Evolutionary conservation across 2,888 invertebrate species (phyloP), one percentile per base, ranked within the genome.

Genomic region (Isotomurus palustris): DNA sequence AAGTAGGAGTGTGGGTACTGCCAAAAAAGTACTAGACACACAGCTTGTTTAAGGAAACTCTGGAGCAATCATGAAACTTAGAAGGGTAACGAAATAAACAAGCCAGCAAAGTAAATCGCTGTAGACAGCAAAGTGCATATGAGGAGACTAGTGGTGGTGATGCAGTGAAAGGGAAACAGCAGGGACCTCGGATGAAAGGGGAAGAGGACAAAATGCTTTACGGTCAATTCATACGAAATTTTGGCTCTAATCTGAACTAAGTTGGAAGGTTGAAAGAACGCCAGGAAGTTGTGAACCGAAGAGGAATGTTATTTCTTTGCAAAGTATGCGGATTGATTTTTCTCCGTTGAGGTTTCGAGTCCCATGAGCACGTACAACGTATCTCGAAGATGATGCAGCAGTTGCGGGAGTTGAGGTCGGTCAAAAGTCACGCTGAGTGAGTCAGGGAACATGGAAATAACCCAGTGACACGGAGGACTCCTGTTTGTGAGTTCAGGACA

Each of bases 231-330:
- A 49, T 32, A 49, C 29, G 35, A 32, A 49, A 49, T 27, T 17
- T 49, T 49, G 35, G 49, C 35, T 49, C 32, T 49, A 49, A 49
- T 49, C 49, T 49, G 27, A 27, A 47, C 14, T 47, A 47, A 47
- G 27, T 47, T 28, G 17, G n/a, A 27, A 28, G 28, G 27, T 47
- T 24, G 47, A 47, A 27, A 47, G 25, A 19, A 8, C 25, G 47
- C 47, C 47, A 47, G n/a, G 28, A 47, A 22, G 22, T 27, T 47
- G 28, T 27, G 25, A 38, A 38, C 19, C 14, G 38, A 38, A 38
- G 43, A 43, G 22, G 43, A 43, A 43, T 22, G 24, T 43, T 43
- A 24, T 43, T 24, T 22, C 43, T 22, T 38, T 5, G 38, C 8
- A 38, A 43, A 43, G 43, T 43, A 43, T 43, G 43, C 24, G 43